Evolutionary conservation across 2,113 vertebrate genomes (phyloP).

Genomic region (Oreochromis niloticus): DNA sequence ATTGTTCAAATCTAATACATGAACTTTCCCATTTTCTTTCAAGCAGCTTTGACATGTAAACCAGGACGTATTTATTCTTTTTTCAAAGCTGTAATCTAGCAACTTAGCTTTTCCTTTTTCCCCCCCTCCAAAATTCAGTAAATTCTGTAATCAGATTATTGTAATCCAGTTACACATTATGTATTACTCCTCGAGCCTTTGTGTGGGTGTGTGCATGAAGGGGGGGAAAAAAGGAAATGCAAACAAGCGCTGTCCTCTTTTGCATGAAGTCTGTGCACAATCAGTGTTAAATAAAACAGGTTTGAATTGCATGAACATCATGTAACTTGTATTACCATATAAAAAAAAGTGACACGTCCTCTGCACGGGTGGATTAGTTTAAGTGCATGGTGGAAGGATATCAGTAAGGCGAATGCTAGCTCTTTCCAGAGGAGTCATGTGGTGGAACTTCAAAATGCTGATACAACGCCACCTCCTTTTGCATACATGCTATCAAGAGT

Average conservation of each 20-base stretch:
- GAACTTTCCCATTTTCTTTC: neutral
- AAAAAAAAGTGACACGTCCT: neutral
- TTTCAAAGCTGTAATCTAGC: slow-evolving; percentile 28
- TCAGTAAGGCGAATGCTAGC: neutral
- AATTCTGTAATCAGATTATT: slow-evolving; percentile 64
- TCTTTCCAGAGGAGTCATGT: neutral
- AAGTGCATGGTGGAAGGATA: neutral
- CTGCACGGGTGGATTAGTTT: neutral
- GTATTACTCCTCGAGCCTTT: slow-evolving; percentile 44
- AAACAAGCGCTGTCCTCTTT: slow-evolving; percentile 20
- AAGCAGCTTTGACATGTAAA: slow-evolving; percentile 7
- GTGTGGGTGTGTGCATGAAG: slow-evolving; percentile 30
- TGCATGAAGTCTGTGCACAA: slow-evolving; percentile 4
- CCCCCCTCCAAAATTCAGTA: neutral
- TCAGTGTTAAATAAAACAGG: neutral
- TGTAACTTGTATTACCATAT: neutral
- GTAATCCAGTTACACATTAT: slow-evolving; percentile 59
- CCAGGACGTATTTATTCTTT: neutral
- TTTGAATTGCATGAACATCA: neutral
- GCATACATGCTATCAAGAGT: neutral
- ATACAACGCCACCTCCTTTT: slow-evolving; percentile 15
- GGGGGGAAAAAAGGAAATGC: neutral
- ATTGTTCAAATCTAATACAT: neutral
- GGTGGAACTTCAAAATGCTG: slow-evolving; percentile 30
- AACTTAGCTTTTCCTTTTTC: slow-evolving; percentile 1